A percentile compares a stretch with the other conserved stretches of the same genome.
These are phyloP conservation scores for Dynastes hyllus DNA, from an alignment of 2,888 invertebrate species.

Conservation along the genomic window DNA sequence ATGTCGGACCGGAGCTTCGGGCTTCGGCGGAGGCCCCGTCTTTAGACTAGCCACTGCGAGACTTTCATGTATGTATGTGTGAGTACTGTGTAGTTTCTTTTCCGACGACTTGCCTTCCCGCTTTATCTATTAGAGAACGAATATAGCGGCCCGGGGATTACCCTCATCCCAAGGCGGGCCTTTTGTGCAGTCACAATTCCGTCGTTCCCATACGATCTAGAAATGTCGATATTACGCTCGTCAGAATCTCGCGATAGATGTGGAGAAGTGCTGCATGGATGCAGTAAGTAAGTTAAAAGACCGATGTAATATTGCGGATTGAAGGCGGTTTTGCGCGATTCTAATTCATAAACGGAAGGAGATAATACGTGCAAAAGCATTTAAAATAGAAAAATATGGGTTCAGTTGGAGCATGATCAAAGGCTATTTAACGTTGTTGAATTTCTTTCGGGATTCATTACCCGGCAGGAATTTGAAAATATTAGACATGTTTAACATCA, in stretches of 20 bases:
- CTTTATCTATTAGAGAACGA: not conserved
- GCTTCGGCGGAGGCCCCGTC: no score
- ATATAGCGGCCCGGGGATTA: constrained; percentile 5
- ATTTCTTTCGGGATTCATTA: no score
- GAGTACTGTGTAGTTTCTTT: not conserved
- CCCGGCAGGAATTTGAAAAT: no score
- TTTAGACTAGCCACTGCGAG: not conserved
- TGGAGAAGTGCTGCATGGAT: not conserved
- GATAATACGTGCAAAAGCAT: no score
- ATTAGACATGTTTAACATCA: no score
- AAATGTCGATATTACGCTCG: constrained; percentile 21
- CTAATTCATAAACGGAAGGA: no score
- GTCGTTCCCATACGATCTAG: not conserved
- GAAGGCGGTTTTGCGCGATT: no score
- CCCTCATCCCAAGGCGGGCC: not conserved
- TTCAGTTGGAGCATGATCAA: no score
- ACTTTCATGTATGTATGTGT: constrained; percentile 8
- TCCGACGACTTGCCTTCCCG: constrained; percentile 5
- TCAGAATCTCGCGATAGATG: not conserved
- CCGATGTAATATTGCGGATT: no score
- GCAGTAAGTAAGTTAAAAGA: not conserved
- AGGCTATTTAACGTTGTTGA: no score
- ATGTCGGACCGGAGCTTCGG: no score
- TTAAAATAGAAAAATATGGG: no score
- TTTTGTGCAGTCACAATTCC: constrained; percentile 24